Conservation (phyloP, 2,888 invertebrate species). For the Clusia tigrina region DNA sequence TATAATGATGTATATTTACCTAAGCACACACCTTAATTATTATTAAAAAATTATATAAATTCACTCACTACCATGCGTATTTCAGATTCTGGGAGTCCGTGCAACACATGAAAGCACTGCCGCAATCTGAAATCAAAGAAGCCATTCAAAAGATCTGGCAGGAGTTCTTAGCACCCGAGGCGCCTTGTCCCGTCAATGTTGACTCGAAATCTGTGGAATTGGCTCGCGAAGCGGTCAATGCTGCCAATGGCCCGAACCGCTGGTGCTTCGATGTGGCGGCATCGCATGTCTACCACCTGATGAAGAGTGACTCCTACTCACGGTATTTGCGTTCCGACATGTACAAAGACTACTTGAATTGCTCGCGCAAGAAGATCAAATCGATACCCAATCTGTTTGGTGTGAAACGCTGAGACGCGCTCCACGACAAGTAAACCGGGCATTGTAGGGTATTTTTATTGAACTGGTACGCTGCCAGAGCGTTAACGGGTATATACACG, state of each 20-base stretch:
- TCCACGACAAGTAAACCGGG: constrained; percentile 13
- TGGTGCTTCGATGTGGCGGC: constrained; percentile 98
- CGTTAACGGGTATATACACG: not conserved
- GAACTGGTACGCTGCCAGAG: not conserved
- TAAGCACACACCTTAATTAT: no score
- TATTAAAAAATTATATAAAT: no score
- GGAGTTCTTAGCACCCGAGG: constrained; percentile 93
- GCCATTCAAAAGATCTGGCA: constrained; percentile 89
- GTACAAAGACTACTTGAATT: constrained; percentile 96
- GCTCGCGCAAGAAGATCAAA: constrained; percentile 94
- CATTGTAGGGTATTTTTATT: constrained; percentile 14
- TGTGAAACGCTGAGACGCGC: constrained; percentile 62
- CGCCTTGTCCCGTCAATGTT: constrained; percentile 96
- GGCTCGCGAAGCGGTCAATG: constrained; percentile 77
- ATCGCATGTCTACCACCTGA: constrained; percentile 97
- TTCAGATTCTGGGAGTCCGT: constrained; percentile 94
- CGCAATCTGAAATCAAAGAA: constrained; percentile 82
- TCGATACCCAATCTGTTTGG: constrained; percentile 65
- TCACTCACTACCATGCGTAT: constrained; percentile 13
- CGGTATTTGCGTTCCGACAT: constrained; percentile 96
- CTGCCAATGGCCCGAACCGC: constrained; percentile 77
- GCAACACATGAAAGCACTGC: constrained; percentile 88
- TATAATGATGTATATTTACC: no score
- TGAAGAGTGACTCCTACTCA: constrained; percentile 99
- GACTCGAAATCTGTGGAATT: constrained; percentile 90